Evolutionary conservation across 2,888 invertebrate species (phyloP).

Genomic region (Aphelenchoides bicaudatus): DNA sequence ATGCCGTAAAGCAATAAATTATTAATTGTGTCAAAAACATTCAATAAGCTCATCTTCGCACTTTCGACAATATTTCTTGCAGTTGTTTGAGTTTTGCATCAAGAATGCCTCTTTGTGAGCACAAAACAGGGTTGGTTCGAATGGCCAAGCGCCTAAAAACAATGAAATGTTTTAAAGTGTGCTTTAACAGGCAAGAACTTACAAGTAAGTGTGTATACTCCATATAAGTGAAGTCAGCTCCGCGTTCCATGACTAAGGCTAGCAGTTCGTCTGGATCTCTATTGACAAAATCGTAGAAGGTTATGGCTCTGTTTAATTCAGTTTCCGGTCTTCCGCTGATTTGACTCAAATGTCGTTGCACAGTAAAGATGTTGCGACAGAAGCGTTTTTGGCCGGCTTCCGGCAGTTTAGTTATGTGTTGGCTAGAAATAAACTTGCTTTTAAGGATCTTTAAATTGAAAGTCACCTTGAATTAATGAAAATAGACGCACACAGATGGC

Average conservation of each 20-base stretch:
- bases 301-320: constrained; percentile 81
- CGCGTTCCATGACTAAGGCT: constrained; percentile 62
- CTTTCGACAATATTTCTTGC: constrained; percentile 71
- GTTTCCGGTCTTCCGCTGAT: constrained; percentile 71
- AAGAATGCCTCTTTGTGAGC: constrained; percentile 61
- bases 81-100: constrained; percentile 72
- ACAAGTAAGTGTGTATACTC: constrained; percentile 71
- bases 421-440: constrained; percentile 69
- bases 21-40: neutral
- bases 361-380: constrained; percentile 77
- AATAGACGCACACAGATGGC: constrained; percentile 76
- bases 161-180: no score
- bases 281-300: constrained; percentile 81
- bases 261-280: constrained; percentile 64
- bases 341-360: constrained; percentile 80
- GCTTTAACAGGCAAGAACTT: constrained; percentile 76
- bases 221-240: constrained; percentile 79
- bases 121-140: constrained; percentile 66
- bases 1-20: no score
- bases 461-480: constrained; percentile 69
- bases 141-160: no score
- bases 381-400: constrained; percentile 74
- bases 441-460: neutral
- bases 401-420: constrained; percentile 76
- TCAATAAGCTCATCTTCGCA: constrained; percentile 1